Evolutionary conservation across 2,888 invertebrate species (phyloP), one percentile per base, ranked within the genome.

Genomic region (Hyposoter didymator): DNA sequence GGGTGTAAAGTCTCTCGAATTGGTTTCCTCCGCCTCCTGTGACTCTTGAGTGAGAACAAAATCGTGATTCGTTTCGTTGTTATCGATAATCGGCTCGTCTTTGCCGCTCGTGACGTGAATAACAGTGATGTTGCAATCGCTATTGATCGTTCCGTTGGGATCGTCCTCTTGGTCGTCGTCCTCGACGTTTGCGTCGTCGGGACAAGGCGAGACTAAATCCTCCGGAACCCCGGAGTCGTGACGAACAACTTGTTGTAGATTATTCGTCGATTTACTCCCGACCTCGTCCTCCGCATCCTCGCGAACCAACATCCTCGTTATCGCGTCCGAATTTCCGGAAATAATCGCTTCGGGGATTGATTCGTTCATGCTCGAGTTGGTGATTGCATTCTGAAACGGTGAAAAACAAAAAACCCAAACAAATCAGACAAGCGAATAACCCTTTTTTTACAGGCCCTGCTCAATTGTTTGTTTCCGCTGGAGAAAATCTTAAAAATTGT

Each of bases 201-300:
- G 73, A 64, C 83, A 86, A 10, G 93, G 93, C 8, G 93, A 92
- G 4, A 85, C 89, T 17, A 92, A 86, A 72, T 93, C 93, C 79
- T 93, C 93, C 12, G 92, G 92, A 10, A 93, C 93, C 0, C 93
- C 93, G 1, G 93, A 93, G 73, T 93, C 93, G 80, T 93, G 93
- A 4, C 93, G 90, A 7, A 90, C 90, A 14, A 92, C 92, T 80
- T 90, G 91, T 66, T 90, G 90, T 72, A 89, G 81, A 35, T 67
- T 90, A 78, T 47, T 82, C 87, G 79, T 89, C 86, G 84, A 87
- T 89, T 85, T 90, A 89, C 81, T 80, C 22, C 84, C 73, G 43
- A 19, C 32, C 28, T 82, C 84, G 62, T 66, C 84, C 64, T 55
- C 67, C 35, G 59, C 59, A 35, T 79, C 82, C 45, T 75, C 85